Base-by-base conservation (phyloP, 2,113 vertebrate species). In the Mandrillus leucophaeus region DNA sequence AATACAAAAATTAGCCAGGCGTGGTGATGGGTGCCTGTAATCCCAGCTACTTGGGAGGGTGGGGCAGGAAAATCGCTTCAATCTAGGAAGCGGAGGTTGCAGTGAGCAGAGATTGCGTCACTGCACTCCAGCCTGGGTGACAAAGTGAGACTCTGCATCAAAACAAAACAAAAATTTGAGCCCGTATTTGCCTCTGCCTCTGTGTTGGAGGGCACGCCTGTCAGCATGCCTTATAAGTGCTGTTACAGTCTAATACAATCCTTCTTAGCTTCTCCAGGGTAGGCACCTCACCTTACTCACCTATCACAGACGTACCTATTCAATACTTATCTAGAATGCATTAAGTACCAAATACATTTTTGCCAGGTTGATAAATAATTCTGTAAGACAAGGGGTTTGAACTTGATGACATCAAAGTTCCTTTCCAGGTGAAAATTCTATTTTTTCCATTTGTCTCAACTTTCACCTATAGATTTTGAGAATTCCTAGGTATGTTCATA, bases 351-450 rank as follows among this genome's bases (percentile, higher is more conserved):
- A 97, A 95, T 25, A 40, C 13, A 93, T 66, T 35, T 70, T 87
- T 73, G 66, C 52, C 72, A 92, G 80, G 78, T 45, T 91, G 82
- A 83, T 73, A 72, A 73, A 84, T 83, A 87, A 82, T 87, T 90
- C 78, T 43, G 5, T 61, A 70, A 75, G 61, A 68, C 59, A 61
- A 88, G 57, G 30, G 20, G 35, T 92, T 45, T 72, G 6, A 82
- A 57, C 8, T 38, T 84, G 40, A 97, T 81, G 55, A 50, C 59
- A 45, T 92, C 45, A 27, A 55, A 82, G 25, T 87, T 96, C 78
- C 57, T 61, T 90, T 79, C 50, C 79, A 88, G 59, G 82, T 80
- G 35, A 83, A 96, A 97, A 90, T 59, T 79, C 50, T 86, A 22
- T 59, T 35, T 73, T 95, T 90, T 83, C 40, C 93, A 38, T 64